Conservation (phyloP, 2,113 vertebrate genomes). For the Choloepus hoffmanni region DNA sequence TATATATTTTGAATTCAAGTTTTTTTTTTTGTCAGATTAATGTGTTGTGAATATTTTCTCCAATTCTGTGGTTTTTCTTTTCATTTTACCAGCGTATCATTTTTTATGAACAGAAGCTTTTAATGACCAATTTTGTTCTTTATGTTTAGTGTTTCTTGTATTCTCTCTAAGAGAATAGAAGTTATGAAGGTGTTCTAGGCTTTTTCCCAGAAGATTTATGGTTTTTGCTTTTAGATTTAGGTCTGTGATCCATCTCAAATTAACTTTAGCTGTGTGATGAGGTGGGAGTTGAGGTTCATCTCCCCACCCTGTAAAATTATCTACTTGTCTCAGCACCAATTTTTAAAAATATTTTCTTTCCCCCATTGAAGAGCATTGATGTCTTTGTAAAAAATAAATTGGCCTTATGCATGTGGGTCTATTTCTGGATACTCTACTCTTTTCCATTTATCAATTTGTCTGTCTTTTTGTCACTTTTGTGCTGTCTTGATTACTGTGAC, state of each 20-base stretch:
- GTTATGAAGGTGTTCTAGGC: too few relatives aligned
- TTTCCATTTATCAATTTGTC: rapidly evolving
- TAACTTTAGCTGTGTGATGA: neutral
- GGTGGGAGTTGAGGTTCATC: neutral
- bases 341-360: neutral
- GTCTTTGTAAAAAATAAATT: neutral
- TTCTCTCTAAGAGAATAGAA: too few relatives aligned
- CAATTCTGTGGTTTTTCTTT: too few relatives aligned
- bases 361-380: neutral
- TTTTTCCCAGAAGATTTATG: neutral
- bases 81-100: too few relatives aligned
- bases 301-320: rapidly evolving
- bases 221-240: neutral
- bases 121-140: too few relatives aligned
- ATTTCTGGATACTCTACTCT: neutral
- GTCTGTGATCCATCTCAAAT: neutral
- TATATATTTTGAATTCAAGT: too few relatives aligned
- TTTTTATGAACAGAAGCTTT: too few relatives aligned
- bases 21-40: too few relatives aligned
- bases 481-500: rapidly evolving
- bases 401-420: rapidly evolving
- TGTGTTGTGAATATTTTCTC: too few relatives aligned
- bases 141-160: too few relatives aligned
- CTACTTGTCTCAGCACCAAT: too few relatives aligned
- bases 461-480: neutral